These are phyloP conservation scores for Loxodonta africana DNA, from an alignment of 2,113 vertebrate genomes.

Conservation along the genomic window DNA sequence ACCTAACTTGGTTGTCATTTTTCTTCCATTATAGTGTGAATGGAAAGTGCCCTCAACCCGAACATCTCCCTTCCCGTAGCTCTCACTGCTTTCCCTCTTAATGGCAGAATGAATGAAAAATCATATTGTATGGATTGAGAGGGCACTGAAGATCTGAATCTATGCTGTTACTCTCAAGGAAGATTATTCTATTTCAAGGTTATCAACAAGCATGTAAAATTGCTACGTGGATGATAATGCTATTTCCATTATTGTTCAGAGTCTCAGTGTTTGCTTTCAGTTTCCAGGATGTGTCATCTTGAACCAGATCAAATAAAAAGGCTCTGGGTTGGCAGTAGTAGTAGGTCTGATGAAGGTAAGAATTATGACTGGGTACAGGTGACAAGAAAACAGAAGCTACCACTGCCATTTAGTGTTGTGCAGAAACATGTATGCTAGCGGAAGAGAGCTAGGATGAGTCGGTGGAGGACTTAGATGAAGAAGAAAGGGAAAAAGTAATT, in stretches of 20 bases:
- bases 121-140: slow-evolving; percentile 14
- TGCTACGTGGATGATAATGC: not conserved
- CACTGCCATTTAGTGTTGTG: not conserved
- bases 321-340: slow-evolving; percentile 24
- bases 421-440: not conserved
- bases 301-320: slow-evolving; percentile 70
- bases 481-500: not conserved
- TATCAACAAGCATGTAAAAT: slow-evolving; percentile 24
- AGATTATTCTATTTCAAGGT: slow-evolving; percentile 39
- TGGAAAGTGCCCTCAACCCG: not conserved
- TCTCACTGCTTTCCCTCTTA: slow-evolving; percentile 49
- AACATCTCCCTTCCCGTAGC: not conserved
- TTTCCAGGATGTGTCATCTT: slow-evolving; percentile 67
- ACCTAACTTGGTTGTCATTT: slow-evolving; percentile 70
- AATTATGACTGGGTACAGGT: slow-evolving; percentile 28
- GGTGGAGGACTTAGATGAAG: not conserved
- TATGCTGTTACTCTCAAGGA: not conserved
- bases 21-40: not conserved
- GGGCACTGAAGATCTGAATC: slow-evolving; percentile 56
- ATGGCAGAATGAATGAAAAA: slow-evolving; percentile 67
- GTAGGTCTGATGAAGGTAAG: slow-evolving; percentile 59
- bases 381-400: slow-evolving; percentile 21
- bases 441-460: not conserved
- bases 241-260: slow-evolving; percentile 63
- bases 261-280: slow-evolving; percentile 64